phyloP scores from a whole-genome alignment of 2,888 invertebrate species.

The Sclerodermus sp. region DNA sequence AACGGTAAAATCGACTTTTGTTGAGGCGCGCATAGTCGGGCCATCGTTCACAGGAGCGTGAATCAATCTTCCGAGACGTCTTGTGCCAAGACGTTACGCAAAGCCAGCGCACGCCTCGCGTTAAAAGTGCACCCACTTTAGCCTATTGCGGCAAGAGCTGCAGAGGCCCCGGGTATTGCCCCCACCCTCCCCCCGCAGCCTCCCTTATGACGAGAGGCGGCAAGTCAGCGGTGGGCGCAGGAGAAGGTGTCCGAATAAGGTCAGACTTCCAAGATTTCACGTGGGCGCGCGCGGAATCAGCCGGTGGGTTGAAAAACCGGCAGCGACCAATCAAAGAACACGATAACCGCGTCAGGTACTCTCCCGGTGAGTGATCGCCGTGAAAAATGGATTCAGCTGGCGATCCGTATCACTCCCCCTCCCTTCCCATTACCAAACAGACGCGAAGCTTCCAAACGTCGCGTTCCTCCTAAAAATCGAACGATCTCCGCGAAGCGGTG shows the following conservation, averaged over 20 bases:
- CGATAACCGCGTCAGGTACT: background rate
- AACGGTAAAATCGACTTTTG: no score
- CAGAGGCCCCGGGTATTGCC: conserved; percentile 1
- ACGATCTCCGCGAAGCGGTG: no score
- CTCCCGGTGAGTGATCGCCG: background rate
- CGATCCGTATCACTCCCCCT: background rate
- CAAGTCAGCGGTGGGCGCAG: conserved; percentile 35
- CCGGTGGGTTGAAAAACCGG: conserved; percentile 15
- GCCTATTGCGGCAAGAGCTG: conserved; percentile 9
- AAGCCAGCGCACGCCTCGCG: conserved; percentile 18
- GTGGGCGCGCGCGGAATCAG: conserved; percentile 42
- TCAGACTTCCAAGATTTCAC: conserved; percentile 44
- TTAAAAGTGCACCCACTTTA: conserved; percentile 16
- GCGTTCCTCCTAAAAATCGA: no score
- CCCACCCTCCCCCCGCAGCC: conserved; percentile 4
- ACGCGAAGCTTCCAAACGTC: no score
- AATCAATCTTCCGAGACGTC: background rate
- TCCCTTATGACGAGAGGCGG: conserved; percentile 1
- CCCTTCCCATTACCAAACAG: no score
- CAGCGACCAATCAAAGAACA: background rate
- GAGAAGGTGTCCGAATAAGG: conserved; percentile 56
- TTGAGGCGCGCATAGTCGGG: no score
- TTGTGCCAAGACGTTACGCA: conserved; percentile 21
- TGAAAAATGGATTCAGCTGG: background rate
- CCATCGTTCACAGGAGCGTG: no score